Evolutionary conservation across 1,140 invertebrate species (phyloP).

Genomic region (Drosophila grimshawi): DNA sequence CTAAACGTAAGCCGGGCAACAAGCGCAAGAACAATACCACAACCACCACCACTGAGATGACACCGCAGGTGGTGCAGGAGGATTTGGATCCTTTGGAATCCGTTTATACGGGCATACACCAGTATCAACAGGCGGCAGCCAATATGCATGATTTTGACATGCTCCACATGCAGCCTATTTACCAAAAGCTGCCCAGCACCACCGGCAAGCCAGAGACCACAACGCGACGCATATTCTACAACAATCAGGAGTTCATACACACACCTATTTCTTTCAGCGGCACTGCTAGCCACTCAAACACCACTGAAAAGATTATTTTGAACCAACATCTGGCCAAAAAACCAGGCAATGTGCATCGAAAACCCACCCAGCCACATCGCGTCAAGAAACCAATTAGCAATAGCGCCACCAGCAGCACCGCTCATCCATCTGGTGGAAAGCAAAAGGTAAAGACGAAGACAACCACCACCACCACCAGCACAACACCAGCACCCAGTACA

Average conservation of each 20-base stretch:
- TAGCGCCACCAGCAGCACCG: constrained; percentile 35
- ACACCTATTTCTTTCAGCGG: constrained; percentile 44
- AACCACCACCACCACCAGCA: constrained; percentile 56
- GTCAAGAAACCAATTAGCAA: constrained; percentile 66
- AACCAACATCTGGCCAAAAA: constrained; percentile 66
- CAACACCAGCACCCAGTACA: constrained; percentile 46
- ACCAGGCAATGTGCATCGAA: constrained; percentile 51
- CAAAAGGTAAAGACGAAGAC: constrained; percentile 75
- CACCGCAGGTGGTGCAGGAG: constrained; percentile 79
- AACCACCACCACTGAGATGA: constrained; percentile 61
- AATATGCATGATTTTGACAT: constrained; percentile 73
- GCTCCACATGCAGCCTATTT: constrained; percentile 76
- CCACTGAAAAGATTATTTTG: constrained; percentile 41
- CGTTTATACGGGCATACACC: constrained; percentile 79
- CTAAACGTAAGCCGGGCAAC: constrained; percentile 67
- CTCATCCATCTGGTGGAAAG: constrained; percentile 45
- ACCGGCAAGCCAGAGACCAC: constrained; percentile 62
- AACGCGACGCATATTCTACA: constrained; percentile 72
- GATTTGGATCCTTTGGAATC: constrained; percentile 77
- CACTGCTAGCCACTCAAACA: not conserved
- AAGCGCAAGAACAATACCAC: constrained; percentile 60
- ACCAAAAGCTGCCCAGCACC: constrained; percentile 65
- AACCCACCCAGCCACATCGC: constrained; percentile 64
- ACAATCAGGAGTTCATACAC: constrained; percentile 77
- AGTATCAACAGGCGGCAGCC: constrained; percentile 72